Percentiles rank a stretch among this genome's conserved stretches.
phyloP scores from a whole-genome alignment of 2,888 invertebrate species.

The Pherbina coryleti region DNA sequence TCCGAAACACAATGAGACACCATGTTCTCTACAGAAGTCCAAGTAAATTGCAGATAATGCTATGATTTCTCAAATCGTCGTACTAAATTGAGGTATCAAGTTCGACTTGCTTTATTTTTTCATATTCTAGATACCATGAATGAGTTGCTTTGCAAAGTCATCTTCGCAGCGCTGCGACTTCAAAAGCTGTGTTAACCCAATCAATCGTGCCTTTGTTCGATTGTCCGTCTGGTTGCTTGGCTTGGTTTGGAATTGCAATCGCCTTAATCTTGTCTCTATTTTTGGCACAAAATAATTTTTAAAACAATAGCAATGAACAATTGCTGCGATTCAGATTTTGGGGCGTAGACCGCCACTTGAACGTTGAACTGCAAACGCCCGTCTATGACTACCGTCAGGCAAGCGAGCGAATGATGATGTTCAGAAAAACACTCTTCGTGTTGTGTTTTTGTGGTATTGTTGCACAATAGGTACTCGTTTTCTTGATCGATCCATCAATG shows the following conservation, averaged over 20 bases:
- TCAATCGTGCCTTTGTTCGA: background rate
- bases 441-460: background rate
- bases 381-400: constrained; percentile 65
- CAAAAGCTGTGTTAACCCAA: background rate
- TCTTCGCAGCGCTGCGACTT: constrained; percentile 16
- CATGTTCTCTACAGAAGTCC: constrained; percentile 27
- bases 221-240: background rate
- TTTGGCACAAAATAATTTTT: constrained; percentile 27
- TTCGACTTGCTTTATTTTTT: background rate
- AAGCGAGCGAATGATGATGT: background rate
- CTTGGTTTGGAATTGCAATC: background rate
- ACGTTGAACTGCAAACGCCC: constrained; percentile 69
- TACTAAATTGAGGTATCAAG: background rate
- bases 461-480: background rate
- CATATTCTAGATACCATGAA: constrained; percentile 15
- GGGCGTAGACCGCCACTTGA: constrained; percentile 68
- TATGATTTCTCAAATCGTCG: background rate
- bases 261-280: constrained; percentile 6
- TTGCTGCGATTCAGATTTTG: constrained; percentile 54
- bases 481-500: background rate
- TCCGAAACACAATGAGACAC: constrained; percentile 10
- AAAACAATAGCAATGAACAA: constrained; percentile 28
- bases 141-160: constrained; percentile 34
- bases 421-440: background rate
- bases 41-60: constrained; percentile 22